These are phyloP conservation scores for Andrena flavipes DNA, from an alignment of 2,888 invertebrate genomes.

Conservation along the genomic window DNA sequence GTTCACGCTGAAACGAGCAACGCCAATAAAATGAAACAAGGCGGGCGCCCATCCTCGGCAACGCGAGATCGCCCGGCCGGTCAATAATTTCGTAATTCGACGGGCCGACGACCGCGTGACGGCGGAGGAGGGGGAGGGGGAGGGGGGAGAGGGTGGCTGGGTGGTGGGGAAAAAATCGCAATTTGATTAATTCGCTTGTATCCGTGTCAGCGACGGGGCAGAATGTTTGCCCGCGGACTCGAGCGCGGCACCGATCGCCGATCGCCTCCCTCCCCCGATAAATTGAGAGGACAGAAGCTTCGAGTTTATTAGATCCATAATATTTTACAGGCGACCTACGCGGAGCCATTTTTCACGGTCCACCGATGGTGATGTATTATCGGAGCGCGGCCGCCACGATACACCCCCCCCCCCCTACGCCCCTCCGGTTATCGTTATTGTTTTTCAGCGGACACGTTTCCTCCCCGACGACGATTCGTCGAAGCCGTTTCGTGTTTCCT, in stretches of 20 bases:
- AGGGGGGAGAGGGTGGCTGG: no score
- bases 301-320: conserved; percentile 64
- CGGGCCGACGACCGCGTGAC: conserved; percentile 24
- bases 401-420: neutral
- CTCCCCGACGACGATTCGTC: neutral
- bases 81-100: conserved; percentile 65
- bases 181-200: conserved; percentile 62
- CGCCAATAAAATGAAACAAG: conserved; percentile 67
- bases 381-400: conserved; percentile 20
- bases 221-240: conserved; percentile 50
- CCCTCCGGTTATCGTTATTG: conserved; percentile 33
- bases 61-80: conserved; percentile 33
- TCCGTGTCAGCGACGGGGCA: conserved; percentile 28
- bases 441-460: conserved; percentile 22
- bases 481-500: neutral
- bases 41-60: conserved; percentile 30
- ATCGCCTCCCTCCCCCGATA: conserved; percentile 45
- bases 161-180: conserved; percentile 27
- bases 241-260: conserved; percentile 23
- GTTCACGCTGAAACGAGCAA: conserved; percentile 66
- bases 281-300: conserved; percentile 53
- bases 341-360: conserved; percentile 37
- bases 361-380: conserved; percentile 37
- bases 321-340: conserved; percentile 61
- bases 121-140: neutral